Base-by-base conservation (phyloP, 2,113 vertebrate genomes). In the Oenanthe melanoleuca region DNA sequence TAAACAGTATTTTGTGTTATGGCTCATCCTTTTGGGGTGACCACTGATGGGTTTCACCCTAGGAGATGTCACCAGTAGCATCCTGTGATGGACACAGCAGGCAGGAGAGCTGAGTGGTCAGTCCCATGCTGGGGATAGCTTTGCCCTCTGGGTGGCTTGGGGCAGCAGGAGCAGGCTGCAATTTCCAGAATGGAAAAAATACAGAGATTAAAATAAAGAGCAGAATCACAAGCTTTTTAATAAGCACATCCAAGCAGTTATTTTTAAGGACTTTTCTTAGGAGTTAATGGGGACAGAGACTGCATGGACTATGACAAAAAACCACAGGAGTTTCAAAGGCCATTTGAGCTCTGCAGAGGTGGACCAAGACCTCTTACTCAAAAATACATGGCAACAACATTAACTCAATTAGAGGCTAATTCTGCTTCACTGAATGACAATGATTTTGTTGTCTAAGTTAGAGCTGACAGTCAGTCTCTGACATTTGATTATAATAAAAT, bases 51-150 rank as follows among this genome's bases (percentile, higher is more conserved):
- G 3, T 53, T 89, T 87, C 38, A 42, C 20, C 8, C 13, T 4
- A 15, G 44, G 25, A 56, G 2, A 25, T 67, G 49, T 31, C 53
- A 82, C 8, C 29, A 56, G 47, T 17, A 81, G 9, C 52, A 59
- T 55, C 38, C 53, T n/a, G 6, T 18, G 38, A n/a, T 5, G 33
- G 47, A 16, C 38, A 55, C 8, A 29, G 49, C 7, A 29, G 16
- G 14, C 25, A 40, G 26, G 3, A 18, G 9, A 91, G 18, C 25
- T 18, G 50, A 80, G n/a, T 1, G 21, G 31, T 18, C 40, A 80
- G n/a, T 1, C 1, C 26, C 2, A 0, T 34, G 26, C 45, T 7
- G 9, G 18, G 26, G 34, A 66, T 8, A 37, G 31, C 28, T 11
- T 1, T 67, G 21, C 9, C 19, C 26, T 5, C 9, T 0, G 3